Conservation (phyloP, 2,888 invertebrate species). For the Stegana nigrithorax region DNA sequence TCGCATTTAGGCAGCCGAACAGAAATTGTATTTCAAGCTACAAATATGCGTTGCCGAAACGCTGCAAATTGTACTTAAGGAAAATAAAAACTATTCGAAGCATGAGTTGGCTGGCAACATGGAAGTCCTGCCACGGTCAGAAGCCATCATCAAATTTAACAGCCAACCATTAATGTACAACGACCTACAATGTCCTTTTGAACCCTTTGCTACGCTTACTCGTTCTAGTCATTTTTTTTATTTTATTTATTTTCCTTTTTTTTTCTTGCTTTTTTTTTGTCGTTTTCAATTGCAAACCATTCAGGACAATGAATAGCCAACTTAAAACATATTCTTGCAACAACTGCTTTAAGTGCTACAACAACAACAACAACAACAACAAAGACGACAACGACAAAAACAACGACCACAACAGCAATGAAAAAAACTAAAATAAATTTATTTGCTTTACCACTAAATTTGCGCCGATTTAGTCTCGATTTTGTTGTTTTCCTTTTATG, state of each 20-base stretch:
- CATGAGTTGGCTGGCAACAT: no score
- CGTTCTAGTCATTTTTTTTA: no score
- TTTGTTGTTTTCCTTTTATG: constrained; percentile 25
- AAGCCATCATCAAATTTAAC: background rate
- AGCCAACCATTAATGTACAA: constrained; percentile 1
- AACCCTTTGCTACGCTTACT: background rate
- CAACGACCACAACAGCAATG: no score
- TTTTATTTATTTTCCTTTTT: no score
- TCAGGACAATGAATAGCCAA: constrained; percentile 46
- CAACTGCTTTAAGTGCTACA: constrained; percentile 26
- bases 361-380: constrained; percentile 16
- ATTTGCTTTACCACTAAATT: constrained; percentile 59
- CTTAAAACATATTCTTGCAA: constrained; percentile 50
- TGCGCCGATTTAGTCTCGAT: constrained; percentile 45
- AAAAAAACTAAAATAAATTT: constrained; percentile 53
- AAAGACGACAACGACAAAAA: constrained; percentile 13
- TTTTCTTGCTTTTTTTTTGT: constrained; percentile 15
- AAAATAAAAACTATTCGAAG: no score
- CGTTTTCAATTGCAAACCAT: constrained; percentile 41
- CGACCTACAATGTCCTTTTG: background rate
- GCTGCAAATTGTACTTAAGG: no score
- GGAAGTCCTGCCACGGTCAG: no score
- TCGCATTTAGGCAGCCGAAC: no score
- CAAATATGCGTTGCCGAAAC: no score
- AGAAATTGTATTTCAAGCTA: no score